phyloP scores from a whole-genome alignment of 2,888 invertebrate genomes.

The Tyria jacobaeae region DNA sequence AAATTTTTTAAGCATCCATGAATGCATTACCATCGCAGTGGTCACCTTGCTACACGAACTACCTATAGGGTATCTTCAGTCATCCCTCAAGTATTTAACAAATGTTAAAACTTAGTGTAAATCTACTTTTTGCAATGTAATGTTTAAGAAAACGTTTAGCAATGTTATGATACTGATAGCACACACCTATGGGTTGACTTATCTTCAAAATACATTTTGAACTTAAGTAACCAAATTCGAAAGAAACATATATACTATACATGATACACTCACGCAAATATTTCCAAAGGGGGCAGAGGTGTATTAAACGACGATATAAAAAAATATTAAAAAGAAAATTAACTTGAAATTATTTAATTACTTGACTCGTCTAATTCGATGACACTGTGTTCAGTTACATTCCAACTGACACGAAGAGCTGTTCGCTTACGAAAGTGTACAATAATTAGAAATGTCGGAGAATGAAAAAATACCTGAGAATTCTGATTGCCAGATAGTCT shows the following conservation, averaged over 20 bases:
- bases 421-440: slow-evolving; percentile 77
- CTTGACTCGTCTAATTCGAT: slow-evolving; percentile 27
- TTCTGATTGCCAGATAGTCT: slow-evolving; percentile 80
- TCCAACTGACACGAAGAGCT: slow-evolving; percentile 79
- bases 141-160: neutral
- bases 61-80: neutral
- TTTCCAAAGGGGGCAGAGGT: too few relatives aligned
- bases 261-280: too few relatives aligned
- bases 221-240: neutral
- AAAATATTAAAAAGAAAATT: too few relatives aligned
- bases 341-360: slow-evolving; percentile 3
- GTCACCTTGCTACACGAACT: neutral
- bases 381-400: slow-evolving; percentile 54
- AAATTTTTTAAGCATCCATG: neutral
- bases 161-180: neutral
- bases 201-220: neutral
- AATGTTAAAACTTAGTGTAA: neutral
- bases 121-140: too few relatives aligned
- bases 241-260: too few relatives aligned
- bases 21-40: neutral
- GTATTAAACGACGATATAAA: too few relatives aligned
- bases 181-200: neutral
- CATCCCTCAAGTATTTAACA: neutral
- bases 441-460: slow-evolving; percentile 81
- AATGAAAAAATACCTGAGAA: slow-evolving; percentile 84